Evolutionary conservation across 2,888 invertebrate genomes (phyloP).

Genomic region (Microctonus hyperodae): DNA sequence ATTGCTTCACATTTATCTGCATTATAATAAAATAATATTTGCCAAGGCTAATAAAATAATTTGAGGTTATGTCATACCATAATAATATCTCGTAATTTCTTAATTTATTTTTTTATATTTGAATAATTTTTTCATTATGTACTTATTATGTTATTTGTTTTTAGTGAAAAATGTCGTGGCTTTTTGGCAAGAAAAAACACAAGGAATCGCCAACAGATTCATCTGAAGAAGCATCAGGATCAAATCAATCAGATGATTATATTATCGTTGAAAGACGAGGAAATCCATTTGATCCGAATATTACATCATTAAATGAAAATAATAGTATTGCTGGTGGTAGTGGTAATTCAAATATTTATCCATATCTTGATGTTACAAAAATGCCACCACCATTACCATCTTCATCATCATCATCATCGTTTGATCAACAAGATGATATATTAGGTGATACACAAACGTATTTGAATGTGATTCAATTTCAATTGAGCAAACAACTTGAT

Average conservation of each 20-base stretch:
- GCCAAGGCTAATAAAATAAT: neutral
- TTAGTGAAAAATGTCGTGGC: constrained; percentile 54
- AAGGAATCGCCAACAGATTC: constrained; percentile 54
- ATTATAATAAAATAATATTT: neutral
- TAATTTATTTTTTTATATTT: too few species aligned
- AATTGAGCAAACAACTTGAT: constrained; percentile 64
- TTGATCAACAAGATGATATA: constrained; percentile 27
- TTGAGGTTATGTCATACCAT: neutral
- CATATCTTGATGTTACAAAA: constrained; percentile 37
- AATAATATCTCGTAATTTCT: neutral
- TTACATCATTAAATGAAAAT: constrained; percentile 14
- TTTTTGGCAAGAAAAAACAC: constrained; percentile 58
- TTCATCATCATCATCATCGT: constrained; percentile 26
- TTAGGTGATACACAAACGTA: constrained; percentile 54
- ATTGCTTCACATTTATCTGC: neutral
- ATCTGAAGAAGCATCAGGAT: constrained; percentile 44
- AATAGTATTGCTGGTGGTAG: constrained; percentile 25
- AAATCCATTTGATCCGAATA: constrained; percentile 34
- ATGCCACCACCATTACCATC: constrained; percentile 37
- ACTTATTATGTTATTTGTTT: neutral
- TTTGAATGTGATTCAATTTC: constrained; percentile 68
- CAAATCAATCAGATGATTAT: constrained; percentile 46
- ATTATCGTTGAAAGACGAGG: constrained; percentile 48
- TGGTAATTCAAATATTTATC: constrained; percentile 47
- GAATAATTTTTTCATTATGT: neutral